Conservation (phyloP, 2,888 invertebrate genomes). For the Nephrotoma guestfalica region DNA sequence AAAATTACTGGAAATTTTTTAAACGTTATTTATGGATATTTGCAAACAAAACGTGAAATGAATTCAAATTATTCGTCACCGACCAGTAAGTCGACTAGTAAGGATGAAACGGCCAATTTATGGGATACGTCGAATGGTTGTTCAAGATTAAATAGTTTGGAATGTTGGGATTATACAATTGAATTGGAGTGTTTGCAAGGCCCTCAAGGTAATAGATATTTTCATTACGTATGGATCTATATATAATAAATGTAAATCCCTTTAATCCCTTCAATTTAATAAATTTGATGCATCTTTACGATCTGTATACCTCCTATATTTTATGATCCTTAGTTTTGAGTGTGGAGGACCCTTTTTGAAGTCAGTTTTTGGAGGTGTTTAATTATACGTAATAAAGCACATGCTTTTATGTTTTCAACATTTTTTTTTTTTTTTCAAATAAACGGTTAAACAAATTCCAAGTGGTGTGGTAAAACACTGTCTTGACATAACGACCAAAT, state of each 20-base stretch:
- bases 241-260: not conserved
- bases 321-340: not conserved
- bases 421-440: not conserved
- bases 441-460: not conserved
- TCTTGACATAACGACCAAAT: too few relatives aligned
- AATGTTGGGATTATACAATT: constrained; percentile 74
- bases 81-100: not conserved
- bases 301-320: not conserved
- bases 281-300: not conserved
- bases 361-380: not conserved
- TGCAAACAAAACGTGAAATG: not conserved
- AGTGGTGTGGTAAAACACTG: not conserved
- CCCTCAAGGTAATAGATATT: constrained; percentile 47
- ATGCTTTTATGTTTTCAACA: too few relatives aligned
- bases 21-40: not conserved
- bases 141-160: constrained; percentile 46
- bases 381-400: too few relatives aligned
- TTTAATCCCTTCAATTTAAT: not conserved
- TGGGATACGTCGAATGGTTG: constrained; percentile 18
- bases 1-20: not conserved
- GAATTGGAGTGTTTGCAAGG: constrained; percentile 67
- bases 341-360: not conserved
- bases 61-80: not conserved
- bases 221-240: not conserved
- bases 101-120: not conserved